These are phyloP conservation scores for Mus minutoides DNA, from an alignment of 2,797 vertebrate species.

Conservation along the genomic window DNA sequence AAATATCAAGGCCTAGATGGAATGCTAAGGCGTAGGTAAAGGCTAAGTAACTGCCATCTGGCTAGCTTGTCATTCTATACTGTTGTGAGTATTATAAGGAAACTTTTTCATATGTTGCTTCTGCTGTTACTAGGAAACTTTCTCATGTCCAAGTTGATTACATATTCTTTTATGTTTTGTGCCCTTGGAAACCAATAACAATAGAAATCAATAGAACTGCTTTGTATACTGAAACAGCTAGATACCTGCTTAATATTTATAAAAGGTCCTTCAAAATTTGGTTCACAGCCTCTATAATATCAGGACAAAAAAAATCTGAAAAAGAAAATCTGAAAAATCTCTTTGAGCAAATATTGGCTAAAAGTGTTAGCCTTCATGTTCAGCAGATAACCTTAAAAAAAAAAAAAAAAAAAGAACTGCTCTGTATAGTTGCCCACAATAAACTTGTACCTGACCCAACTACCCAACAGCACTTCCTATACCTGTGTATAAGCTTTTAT, in stretches of 20 bases:
- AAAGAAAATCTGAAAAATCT: no score
- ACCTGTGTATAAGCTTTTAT: neutral
- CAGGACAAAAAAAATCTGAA: no score
- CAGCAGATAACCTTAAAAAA: no score
- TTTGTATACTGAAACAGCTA: neutral
- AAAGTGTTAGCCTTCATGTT: no score
- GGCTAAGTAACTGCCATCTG: neutral
- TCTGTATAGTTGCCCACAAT: neutral
- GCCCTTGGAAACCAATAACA: neutral
- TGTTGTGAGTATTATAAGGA: neutral
- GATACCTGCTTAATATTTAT: no score
- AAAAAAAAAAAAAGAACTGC: no score
- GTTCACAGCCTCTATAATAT: no score
- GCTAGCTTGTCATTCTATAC: neutral
- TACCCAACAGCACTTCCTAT: neutral
- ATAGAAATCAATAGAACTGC: neutral
- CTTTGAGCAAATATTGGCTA: no score
- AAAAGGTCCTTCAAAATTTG: no score
- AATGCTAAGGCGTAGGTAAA: no score
- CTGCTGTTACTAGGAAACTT: neutral
- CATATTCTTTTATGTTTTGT: neutral
- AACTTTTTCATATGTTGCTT: neutral
- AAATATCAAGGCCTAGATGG: no score
- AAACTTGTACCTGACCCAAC: neutral
- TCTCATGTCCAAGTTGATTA: neutral